Percentiles rank a stretch among this genome's conserved stretches.
Conservation (phyloP, 2,797 vertebrate genomes). For the Propithecus deckenii region DNA sequence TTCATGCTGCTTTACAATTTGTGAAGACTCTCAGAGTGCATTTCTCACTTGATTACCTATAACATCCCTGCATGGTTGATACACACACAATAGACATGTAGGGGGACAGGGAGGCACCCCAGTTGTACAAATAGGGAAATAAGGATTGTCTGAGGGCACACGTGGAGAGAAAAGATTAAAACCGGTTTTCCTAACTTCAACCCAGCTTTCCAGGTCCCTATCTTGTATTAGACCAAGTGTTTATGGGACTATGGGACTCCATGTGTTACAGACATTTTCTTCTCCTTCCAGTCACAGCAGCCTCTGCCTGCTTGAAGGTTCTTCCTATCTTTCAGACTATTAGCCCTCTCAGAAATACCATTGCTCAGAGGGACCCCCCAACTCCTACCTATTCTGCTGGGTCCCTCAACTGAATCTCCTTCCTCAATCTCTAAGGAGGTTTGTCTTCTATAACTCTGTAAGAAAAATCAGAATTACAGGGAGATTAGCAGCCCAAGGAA, state of each 20-base stretch:
- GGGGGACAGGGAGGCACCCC: background rate
- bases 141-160: background rate
- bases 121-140: background rate
- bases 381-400: background rate
- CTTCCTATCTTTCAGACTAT: slow-evolving; percentile 6
- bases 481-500: background rate
- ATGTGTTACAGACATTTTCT: background rate
- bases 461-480: slow-evolving; percentile 22
- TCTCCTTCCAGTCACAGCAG: background rate
- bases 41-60: slow-evolving; percentile 43
- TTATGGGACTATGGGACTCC: background rate
- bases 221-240: background rate
- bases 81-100: background rate
- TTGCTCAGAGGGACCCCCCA: background rate
- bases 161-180: background rate
- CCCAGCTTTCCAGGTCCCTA: background rate
- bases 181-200: background rate
- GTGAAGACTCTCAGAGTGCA: slow-evolving; percentile 1
- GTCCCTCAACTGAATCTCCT: slow-evolving; percentile 21
- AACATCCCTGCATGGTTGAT: background rate
- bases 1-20: slow-evolving; percentile 18
- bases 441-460: background rate
- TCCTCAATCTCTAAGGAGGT: slow-evolving; percentile 1
- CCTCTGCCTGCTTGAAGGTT: slow-evolving; percentile 5
- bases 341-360: background rate